Evolutionary conservation across 1,140 invertebrate genomes (phyloP).

Genomic region (Calycopis cecrops): DNA sequence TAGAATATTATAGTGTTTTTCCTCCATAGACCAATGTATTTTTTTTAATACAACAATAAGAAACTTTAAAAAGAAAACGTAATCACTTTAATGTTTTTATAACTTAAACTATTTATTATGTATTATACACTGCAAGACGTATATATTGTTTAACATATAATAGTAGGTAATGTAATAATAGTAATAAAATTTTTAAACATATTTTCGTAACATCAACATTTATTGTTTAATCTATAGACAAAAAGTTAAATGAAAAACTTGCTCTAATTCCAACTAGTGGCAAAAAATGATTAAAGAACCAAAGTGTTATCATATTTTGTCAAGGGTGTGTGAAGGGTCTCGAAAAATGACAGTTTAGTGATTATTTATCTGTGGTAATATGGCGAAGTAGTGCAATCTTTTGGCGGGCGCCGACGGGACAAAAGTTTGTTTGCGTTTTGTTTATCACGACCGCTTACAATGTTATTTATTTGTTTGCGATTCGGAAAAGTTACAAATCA

Average conservation of each 20-base stretch:
- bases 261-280: background rate
- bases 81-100: too few relatives aligned
- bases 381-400: conserved; percentile 37
- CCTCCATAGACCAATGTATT: too few relatives aligned
- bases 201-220: too few relatives aligned
- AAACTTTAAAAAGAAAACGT: too few relatives aligned
- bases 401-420: conserved; percentile 54
- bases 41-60: too few relatives aligned
- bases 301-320: conserved; percentile 46
- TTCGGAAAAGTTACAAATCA: background rate
- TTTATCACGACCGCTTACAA: conserved; percentile 39
- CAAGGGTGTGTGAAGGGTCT: conserved; percentile 55
- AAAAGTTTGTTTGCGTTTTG: conserved; percentile 43
- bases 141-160: too few relatives aligned
- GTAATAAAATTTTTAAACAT: too few relatives aligned
- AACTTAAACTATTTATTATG: too few relatives aligned
- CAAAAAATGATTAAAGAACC: conserved; percentile 3
- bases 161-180: too few relatives aligned
- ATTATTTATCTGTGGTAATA: conserved; percentile 39
- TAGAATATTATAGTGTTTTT: too few relatives aligned
- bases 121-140: too few relatives aligned
- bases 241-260: background rate
- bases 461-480: conserved; percentile 47
- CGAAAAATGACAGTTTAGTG: conserved; percentile 24
- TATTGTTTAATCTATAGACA: too few relatives aligned